These are phyloP conservation scores for Aphaenogaster ashmeadi DNA, from an alignment of 1,140 invertebrate species.

Conservation along the genomic window DNA sequence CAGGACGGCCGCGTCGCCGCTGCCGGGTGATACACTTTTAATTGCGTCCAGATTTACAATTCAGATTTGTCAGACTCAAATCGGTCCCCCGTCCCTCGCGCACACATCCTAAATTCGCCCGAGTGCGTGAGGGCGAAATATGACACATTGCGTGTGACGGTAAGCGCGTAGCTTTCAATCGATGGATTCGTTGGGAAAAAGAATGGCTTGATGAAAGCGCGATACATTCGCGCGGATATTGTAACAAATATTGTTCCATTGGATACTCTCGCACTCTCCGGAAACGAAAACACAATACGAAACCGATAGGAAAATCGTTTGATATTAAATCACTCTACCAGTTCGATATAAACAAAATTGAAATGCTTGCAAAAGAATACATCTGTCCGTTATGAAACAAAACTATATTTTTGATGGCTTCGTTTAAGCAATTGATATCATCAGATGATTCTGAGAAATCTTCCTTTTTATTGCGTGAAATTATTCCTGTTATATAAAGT, in stretches of 20 bases:
- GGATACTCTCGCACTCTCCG: not conserved
- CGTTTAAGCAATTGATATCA: not conserved
- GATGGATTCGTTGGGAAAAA: conserved; percentile 13
- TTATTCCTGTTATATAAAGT: not conserved
- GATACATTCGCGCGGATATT: conserved; percentile 43
- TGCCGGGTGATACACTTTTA: conserved; percentile 81
- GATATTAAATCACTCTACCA: conserved; percentile 33
- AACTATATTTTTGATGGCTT: not conserved
- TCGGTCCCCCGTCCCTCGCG: conserved; percentile 60
- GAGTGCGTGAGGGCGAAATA: conserved; percentile 68
- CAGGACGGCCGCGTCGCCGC: conserved; percentile 54
- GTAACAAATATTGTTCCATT: conserved; percentile 46
- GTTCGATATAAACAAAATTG: conserved; percentile 22
- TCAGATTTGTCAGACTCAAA: conserved; percentile 75
- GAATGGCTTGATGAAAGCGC: conserved; percentile 15
- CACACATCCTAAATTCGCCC: conserved; percentile 69
- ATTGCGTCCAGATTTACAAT: conserved; percentile 83
- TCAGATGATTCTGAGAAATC: not conserved
- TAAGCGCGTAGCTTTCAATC: conserved; percentile 49
- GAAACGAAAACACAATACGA: conserved; percentile 34
- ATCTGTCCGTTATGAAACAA: not conserved
- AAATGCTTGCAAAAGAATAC: not conserved
- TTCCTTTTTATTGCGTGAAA: not conserved
- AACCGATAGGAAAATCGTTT: conserved; percentile 10
- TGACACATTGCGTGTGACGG: conserved; percentile 41